Percentiles rank a stretch among this genome's conserved stretches.
phyloP scores from a whole-genome alignment of 2,888 invertebrate species.

The Leucophora obtusa region DNA sequence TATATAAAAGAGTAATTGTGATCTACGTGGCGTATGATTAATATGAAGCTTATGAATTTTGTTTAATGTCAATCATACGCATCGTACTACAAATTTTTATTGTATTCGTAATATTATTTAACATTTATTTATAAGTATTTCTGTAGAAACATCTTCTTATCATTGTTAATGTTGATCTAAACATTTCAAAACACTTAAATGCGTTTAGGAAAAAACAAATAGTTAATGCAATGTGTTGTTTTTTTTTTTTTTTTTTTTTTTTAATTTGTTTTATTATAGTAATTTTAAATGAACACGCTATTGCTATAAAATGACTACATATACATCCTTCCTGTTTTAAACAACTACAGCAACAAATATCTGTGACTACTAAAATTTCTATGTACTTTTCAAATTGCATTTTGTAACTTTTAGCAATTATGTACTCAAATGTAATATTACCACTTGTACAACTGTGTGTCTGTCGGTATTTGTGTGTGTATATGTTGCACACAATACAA shows the following conservation, averaged over 20 bases:
- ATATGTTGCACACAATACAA: background rate
- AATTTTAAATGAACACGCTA: slow-evolving; percentile 51
- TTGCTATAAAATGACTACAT: slow-evolving; percentile 41
- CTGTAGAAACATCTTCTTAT: no score
- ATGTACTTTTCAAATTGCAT: slow-evolving; percentile 48
- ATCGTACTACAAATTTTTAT: no score
- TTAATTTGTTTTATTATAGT: slow-evolving; percentile 16
- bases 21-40: no score
- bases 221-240: slow-evolving; percentile 19
- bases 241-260: slow-evolving; percentile 36
- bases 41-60: no score
- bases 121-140: no score
- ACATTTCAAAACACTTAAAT: background rate
- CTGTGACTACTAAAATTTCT: slow-evolving; percentile 13
- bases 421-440: slow-evolving; percentile 38
- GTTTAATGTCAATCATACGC: no score
- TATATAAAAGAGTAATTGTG: no score
- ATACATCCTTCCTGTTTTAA: slow-evolving; percentile 28
- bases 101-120: no score
- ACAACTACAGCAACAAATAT: background rate
- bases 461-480: background rate
- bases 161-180: background rate
- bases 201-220: background rate
- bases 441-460: slow-evolving; percentile 13
- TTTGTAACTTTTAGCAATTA: slow-evolving; percentile 48